These are phyloP conservation scores for Myotis daubentonii DNA, from an alignment of 2,797 vertebrate genomes.

Conservation along the genomic window DNA sequence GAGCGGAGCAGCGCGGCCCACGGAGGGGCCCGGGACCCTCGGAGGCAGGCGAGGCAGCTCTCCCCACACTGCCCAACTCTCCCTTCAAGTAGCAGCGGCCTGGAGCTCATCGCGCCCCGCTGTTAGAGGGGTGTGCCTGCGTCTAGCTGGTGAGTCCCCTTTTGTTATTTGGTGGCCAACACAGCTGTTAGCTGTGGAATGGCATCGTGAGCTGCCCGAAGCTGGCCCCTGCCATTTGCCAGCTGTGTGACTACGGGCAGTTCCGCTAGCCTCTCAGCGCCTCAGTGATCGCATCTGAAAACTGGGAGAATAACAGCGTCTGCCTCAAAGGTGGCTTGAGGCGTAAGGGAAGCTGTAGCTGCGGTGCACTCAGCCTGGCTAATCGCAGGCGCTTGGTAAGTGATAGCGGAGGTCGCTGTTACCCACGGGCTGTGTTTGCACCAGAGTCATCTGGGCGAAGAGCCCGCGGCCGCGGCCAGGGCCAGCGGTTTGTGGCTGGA, in stretches of 20 bases:
- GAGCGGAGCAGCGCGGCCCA: accelerated
- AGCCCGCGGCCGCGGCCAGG: not conserved
- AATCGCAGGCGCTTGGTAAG: not conserved
- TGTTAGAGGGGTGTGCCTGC: not conserved
- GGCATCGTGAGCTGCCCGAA: not conserved
- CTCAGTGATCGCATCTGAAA: not conserved
- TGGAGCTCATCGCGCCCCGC: not conserved
- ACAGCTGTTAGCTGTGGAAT: not conserved
- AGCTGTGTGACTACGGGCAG: not conserved
- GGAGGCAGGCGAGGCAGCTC: not conserved
- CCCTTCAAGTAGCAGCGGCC: not conserved
- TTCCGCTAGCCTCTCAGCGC: not conserved
- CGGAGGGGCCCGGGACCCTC: slow-evolving; percentile 53
- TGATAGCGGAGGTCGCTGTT: not conserved
- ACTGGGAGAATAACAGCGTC: not conserved
- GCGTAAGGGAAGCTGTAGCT: too few relatives aligned
- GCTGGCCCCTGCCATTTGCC: not conserved
- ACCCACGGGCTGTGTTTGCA: accelerated
- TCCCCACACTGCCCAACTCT: not conserved
- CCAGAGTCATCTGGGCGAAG: not conserved
- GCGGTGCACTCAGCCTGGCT: not conserved
- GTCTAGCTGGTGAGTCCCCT: slow-evolving; percentile 60
- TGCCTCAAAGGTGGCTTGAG: not conserved
- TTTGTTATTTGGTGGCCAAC: not conserved
- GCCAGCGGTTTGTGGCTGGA: not conserved